Conservation (phyloP, 2,797 vertebrate genomes). For the Sebastes ruberrimus region DNA sequence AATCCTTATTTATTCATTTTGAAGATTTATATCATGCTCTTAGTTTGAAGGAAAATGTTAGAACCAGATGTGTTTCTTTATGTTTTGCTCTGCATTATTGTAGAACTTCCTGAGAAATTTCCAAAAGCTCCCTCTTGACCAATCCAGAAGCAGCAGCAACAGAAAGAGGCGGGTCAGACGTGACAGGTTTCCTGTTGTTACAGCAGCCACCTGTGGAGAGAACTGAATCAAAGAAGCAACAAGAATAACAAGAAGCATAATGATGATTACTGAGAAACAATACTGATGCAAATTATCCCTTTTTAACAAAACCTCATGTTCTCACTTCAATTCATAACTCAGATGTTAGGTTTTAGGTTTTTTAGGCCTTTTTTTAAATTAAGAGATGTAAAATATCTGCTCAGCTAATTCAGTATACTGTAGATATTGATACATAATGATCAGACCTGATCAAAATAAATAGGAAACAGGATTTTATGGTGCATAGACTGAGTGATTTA, state of each 20-base stretch:
- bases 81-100: background rate
- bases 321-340: background rate
- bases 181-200: no score
- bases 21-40: background rate
- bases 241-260: no score
- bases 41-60: slow-evolving; percentile 33
- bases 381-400: background rate
- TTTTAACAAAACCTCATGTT: background rate
- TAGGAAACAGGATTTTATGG: background rate
- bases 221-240: background rate
- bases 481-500: background rate
- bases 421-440: background rate
- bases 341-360: background rate
- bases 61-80: slow-evolving; percentile 18
- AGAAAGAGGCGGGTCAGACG: slow-evolving; percentile 1
- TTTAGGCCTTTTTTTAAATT: background rate
- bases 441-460: background rate
- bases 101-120: slow-evolving; percentile 49
- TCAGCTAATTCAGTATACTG: background rate
- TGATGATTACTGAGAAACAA: background rate
- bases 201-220: background rate
- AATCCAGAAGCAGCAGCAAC: slow-evolving; percentile 36
- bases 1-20: background rate
- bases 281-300: background rate
- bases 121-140: slow-evolving; percentile 15